Conservation (phyloP, 1,140 invertebrate genomes). For the Augochlora pura region DNA sequence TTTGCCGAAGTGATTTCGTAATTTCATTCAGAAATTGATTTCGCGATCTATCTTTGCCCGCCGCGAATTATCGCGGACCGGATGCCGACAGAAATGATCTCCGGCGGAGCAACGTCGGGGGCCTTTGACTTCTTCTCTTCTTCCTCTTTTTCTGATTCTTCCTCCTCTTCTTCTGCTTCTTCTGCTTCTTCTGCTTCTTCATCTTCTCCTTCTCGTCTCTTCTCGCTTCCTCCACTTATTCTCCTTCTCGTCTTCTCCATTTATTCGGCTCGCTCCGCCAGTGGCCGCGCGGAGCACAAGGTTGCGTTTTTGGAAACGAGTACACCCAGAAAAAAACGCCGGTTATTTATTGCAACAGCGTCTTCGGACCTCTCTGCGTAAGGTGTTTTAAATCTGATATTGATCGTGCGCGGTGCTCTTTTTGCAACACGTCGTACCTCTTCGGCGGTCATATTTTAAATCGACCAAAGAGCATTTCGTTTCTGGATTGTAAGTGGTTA, state of each 20-base stretch:
- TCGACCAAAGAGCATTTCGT: not conserved
- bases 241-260: no score
- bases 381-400: not conserved
- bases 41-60: constrained; percentile 15
- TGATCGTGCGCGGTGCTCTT: not conserved
- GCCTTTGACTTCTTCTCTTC: not conserved
- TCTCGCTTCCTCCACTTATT: no score
- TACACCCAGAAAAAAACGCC: not conserved
- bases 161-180: not conserved
- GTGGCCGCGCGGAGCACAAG: not conserved
- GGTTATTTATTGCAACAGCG: not conserved
- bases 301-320: constrained; percentile 7
- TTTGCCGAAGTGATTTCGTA: constrained; percentile 49
- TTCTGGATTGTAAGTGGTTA: not conserved
- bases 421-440: not conserved
- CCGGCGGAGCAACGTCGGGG: not conserved
- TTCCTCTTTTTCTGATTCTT: no score
- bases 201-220: not conserved
- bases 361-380: not conserved
- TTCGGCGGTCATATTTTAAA: not conserved
- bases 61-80: constrained; percentile 3
- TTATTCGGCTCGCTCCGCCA: no score
- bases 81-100: not conserved
- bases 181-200: not conserved
- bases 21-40: constrained; percentile 54